Evolutionary conservation across 2,888 invertebrate species (phyloP).

Genomic region (Tigriopus californicus): DNA sequence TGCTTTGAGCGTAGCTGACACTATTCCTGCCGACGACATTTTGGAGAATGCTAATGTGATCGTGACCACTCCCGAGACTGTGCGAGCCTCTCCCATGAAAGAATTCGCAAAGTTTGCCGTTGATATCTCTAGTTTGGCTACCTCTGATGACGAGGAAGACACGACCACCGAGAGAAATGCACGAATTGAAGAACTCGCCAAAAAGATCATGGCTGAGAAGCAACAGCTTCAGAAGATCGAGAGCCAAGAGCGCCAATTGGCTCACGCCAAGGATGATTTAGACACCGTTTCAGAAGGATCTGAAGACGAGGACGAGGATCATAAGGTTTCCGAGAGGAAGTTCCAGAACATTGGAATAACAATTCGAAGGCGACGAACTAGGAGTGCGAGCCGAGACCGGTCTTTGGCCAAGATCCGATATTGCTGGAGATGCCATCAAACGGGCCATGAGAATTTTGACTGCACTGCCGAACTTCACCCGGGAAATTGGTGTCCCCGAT

Average conservation of each 20-base stretch:
- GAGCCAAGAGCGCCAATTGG: no score
- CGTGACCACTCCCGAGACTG: neutral
- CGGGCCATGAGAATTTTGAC: constrained; percentile 12
- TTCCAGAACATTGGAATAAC: neutral
- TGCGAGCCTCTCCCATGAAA: neutral
- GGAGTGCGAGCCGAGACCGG: constrained; percentile 4
- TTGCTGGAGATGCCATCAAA: constrained; percentile 15
- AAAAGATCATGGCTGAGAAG: neutral
- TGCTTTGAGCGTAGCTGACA: neutral
- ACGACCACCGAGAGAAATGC: neutral
- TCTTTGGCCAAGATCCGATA: neutral
- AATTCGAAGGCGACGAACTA: neutral
- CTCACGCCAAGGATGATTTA: neutral
- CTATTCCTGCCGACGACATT: neutral
- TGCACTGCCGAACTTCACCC: constrained; percentile 10
- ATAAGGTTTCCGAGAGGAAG: neutral
- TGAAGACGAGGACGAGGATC: neutral
- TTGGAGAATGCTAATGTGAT: neutral
- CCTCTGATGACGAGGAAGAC: constrained; percentile 7
- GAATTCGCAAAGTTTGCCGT: neutral
- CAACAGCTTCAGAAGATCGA: neutral
- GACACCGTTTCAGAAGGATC: constrained; percentile 6
- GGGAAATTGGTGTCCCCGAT: constrained; percentile 12
- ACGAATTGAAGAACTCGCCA: neutral
- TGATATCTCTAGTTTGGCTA: constrained; percentile 1